Conservation (phyloP, 2,113 vertebrate genomes). For the Camelus dromedarius region DNA sequence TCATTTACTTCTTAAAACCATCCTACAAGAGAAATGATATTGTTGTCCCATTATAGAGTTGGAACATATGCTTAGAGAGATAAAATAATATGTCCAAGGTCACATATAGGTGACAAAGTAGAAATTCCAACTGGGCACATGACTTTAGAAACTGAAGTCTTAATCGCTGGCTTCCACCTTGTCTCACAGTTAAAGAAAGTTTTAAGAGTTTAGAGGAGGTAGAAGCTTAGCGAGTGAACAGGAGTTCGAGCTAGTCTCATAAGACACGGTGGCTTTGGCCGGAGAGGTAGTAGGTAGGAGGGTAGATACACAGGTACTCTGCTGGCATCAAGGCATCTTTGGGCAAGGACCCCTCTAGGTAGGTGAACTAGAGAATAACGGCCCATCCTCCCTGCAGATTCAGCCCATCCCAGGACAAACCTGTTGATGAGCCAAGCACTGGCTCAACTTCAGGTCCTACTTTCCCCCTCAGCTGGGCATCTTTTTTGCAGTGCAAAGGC, state of each 20-base stretch:
- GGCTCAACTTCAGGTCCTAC: not conserved
- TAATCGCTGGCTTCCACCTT: not conserved
- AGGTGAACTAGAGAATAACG: not conserved
- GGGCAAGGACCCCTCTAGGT: not conserved
- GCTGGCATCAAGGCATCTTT: not conserved
- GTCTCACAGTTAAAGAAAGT: not conserved
- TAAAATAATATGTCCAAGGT: not conserved
- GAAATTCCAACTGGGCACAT: not conserved
- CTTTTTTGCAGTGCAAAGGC: not conserved
- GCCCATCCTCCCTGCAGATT: not conserved
- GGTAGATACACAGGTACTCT: not conserved
- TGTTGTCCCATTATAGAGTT: not conserved
- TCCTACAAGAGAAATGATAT: not conserved
- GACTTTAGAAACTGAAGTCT: not conserved
- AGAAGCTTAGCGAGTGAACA: not conserved
- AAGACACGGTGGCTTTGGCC: not conserved
- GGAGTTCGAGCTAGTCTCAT: not conserved
- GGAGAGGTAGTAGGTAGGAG: not conserved
- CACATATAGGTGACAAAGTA: not conserved
- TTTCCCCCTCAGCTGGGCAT: not conserved
- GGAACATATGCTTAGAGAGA: not conserved
- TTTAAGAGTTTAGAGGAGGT: not conserved
- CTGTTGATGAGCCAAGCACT: not conserved
- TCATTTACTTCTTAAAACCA: not conserved
- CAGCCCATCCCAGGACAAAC: not conserved